A percentile compares a stretch with the other conserved stretches of the same genome.
phyloP scores from a whole-genome alignment of 1,140 invertebrate species.

The Zaprionus gabonicus region DNA sequence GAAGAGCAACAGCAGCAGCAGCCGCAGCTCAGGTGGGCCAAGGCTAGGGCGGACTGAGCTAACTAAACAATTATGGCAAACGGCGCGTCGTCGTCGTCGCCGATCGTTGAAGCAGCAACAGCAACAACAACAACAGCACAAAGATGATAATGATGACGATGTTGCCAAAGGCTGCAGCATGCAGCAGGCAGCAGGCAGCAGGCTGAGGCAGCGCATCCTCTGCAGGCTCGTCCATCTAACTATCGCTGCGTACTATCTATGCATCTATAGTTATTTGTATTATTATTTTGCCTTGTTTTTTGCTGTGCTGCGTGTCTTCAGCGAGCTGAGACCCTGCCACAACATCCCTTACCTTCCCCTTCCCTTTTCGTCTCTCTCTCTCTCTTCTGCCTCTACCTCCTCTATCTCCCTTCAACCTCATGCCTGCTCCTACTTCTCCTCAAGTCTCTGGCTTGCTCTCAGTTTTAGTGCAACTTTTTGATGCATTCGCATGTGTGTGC shows the following conservation, averaged over 20 bases:
- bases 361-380: too few species aligned
- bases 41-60: conserved; percentile 50
- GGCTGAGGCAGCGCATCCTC: conserved; percentile 32
- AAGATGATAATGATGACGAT: conserved; percentile 47
- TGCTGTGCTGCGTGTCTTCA: conserved; percentile 39
- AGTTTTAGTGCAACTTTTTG: conserved; percentile 50
- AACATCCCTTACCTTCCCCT: too few species aligned
- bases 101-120: conserved; percentile 39
- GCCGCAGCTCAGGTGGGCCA: conserved; percentile 66
- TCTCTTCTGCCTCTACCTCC: too few species aligned
- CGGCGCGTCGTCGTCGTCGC: conserved; percentile 39
- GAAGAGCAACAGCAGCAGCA: neutral
- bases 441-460: conserved; percentile 7
- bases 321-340: conserved; percentile 25
- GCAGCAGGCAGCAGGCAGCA: neutral
- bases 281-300: conserved; percentile 78
- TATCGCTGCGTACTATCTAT: conserved; percentile 71
- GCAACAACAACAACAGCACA: conserved; percentile 26
- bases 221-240: conserved; percentile 67
- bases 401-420: neutral
- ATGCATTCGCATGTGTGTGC: conserved; percentile 55
- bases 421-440: neutral
- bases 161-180: conserved; percentile 38
- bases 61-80: conserved; percentile 78
- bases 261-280: conserved; percentile 82